Conservation (phyloP, 2,113 vertebrate genomes). For the Eleginops maclovinus region DNA sequence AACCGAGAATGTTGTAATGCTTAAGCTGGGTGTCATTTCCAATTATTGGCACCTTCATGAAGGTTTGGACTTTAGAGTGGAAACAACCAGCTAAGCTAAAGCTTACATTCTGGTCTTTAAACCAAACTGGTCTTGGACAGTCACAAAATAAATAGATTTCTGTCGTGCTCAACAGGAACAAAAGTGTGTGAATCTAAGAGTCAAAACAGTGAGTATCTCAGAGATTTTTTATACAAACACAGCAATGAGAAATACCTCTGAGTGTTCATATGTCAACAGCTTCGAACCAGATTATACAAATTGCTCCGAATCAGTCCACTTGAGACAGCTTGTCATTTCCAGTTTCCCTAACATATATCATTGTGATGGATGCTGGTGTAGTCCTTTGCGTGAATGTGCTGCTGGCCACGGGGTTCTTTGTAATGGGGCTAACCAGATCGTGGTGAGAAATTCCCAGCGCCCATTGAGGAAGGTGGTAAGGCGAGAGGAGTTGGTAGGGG, state of each 20-base stretch:
- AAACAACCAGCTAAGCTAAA: constrained; percentile 66
- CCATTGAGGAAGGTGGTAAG: constrained; percentile 77
- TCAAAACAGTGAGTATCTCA: too few species aligned
- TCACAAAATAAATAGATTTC: constrained; percentile 21
- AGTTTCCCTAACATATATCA: constrained; percentile 64
- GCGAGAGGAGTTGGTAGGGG: constrained; percentile 62
- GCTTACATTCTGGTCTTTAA: constrained; percentile 51
- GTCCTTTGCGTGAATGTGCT: constrained; percentile 42
- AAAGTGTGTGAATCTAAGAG: not conserved
- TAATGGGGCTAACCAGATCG: constrained; percentile 75
- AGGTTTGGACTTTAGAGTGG: constrained; percentile 41
- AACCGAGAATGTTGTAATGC: constrained; percentile 22
- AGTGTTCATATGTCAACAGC: constrained; percentile 50
- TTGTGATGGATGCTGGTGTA: constrained; percentile 53
- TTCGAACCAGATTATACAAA: constrained; percentile 52
- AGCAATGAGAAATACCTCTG: constrained; percentile 25
- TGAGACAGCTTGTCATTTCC: constrained; percentile 67
- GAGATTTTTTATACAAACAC: constrained; percentile 3
- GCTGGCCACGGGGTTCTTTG: constrained; percentile 71
- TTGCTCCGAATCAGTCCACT: constrained; percentile 49
- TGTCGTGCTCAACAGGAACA: constrained; percentile 11
- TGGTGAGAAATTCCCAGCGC: constrained; percentile 75
- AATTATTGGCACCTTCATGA: constrained; percentile 38
- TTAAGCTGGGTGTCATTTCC: constrained; percentile 59
- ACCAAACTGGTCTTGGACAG: constrained; percentile 43